Percentiles rank a stretch among this genome's conserved stretches.
phyloP scores from a whole-genome alignment of 2,797 vertebrate species.

The Gymnoscopelus braueri region DNA sequence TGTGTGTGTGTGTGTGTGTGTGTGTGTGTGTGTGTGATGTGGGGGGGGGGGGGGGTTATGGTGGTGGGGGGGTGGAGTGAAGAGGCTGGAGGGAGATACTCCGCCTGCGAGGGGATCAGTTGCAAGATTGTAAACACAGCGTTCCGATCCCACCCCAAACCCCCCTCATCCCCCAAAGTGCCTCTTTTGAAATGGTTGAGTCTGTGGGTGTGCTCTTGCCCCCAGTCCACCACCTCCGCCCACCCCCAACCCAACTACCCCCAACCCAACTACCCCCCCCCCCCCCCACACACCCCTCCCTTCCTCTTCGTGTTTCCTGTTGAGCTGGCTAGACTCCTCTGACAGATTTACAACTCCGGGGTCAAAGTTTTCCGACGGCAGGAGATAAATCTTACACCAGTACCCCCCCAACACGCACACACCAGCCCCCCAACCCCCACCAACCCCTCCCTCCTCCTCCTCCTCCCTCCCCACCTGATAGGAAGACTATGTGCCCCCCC shows the following conservation, averaged over 20 bases:
- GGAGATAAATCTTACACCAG: slow-evolving; percentile 81
- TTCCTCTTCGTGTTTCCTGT: slow-evolving; percentile 82
- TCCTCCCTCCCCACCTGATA: slow-evolving; percentile 77
- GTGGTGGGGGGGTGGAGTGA: slow-evolving; percentile 1
- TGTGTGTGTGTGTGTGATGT: neutral
- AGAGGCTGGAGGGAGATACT: slow-evolving; percentile 28
- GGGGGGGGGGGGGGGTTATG: neutral
- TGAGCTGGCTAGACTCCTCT: slow-evolving; percentile 83
- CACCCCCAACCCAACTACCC: neutral
- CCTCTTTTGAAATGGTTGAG: slow-evolving; percentile 66
- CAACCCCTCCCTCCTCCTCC: slow-evolving; percentile 5
- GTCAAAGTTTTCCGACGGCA: slow-evolving; percentile 84
- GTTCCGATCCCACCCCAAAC: neutral
- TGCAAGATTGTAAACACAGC: slow-evolving; percentile 72
- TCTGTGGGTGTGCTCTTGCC: slow-evolving; percentile 41
- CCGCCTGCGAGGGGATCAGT: slow-evolving; percentile 68
- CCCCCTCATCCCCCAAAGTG: slow-evolving; percentile 37
- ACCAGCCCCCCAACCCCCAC: neutral
- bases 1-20: slow-evolving; percentile 2
- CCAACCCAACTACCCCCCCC: slow-evolving; percentile 16
- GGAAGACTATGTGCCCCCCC: slow-evolving; percentile 64
- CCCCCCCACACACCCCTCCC: slow-evolving; percentile 6
- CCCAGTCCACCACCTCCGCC: neutral
- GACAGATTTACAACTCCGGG: slow-evolving; percentile 85
- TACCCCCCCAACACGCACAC: slow-evolving; percentile 9